phyloP scores from a whole-genome alignment of 2,113 vertebrate genomes.

The Australoheros scitulus region DNA sequence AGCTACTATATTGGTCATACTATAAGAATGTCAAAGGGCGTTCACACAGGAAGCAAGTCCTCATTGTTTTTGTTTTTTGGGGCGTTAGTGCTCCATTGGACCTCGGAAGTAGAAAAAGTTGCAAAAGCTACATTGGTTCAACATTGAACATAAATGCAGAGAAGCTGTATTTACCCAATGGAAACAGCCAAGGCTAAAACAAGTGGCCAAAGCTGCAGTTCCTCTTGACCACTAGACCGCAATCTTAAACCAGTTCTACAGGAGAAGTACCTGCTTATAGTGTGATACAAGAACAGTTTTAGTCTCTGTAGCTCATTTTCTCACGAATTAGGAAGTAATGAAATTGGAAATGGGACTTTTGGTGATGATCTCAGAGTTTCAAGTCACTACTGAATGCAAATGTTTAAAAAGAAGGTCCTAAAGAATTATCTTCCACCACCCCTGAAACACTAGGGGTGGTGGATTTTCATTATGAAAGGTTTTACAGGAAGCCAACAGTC shows the following conservation, averaged over 20 bases:
- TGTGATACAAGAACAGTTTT: neutral
- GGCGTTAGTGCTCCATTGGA: neutral
- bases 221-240: neutral
- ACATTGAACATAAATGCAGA: neutral
- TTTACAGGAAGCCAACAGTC: neutral
- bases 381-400: neutral
- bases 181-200: neutral
- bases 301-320: neutral
- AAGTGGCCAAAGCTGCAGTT: constrained; percentile 9
- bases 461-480: neutral
- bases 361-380: neutral
- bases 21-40: neutral
- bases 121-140: neutral
- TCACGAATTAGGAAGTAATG: too few species aligned
- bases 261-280: neutral
- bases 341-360: neutral
- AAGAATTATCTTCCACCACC: neutral
- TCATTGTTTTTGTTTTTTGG: neutral
- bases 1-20: neutral
- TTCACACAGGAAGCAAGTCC: neutral
- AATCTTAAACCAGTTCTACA: neutral
- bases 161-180: neutral
- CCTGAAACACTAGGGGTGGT: neutral
- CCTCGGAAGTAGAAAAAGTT: neutral
- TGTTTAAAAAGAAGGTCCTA: neutral